Percentiles rank a stretch among this genome's conserved stretches.
phyloP scores from a whole-genome alignment of 2,888 invertebrate species.

The Pristionchus exspectatus region DNA sequence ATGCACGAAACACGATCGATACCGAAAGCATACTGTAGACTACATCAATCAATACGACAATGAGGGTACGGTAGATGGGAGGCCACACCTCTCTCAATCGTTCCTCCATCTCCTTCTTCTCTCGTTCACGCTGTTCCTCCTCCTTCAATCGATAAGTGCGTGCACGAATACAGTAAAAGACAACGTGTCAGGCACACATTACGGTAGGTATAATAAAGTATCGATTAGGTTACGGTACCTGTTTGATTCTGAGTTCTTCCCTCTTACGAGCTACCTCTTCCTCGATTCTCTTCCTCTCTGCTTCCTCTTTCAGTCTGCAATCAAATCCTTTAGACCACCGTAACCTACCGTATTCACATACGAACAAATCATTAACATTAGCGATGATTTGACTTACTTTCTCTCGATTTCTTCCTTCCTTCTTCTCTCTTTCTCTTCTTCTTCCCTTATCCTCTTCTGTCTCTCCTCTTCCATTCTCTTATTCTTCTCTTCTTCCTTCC shows the following conservation, averaged over 20 bases:
- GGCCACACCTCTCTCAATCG: conserved; percentile 31
- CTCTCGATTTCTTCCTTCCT: conserved; percentile 32
- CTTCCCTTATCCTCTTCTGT: conserved; percentile 40
- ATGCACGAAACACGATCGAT: not conserved
- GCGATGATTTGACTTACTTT: not conserved
- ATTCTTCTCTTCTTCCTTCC: conserved; percentile 36
- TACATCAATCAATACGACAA: not conserved
- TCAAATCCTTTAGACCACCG: not conserved
- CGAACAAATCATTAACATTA: not conserved
- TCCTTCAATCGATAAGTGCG: conserved; percentile 24
- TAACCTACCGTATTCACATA: not conserved
- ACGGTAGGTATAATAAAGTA: not conserved
- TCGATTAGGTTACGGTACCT: conserved; percentile 17
- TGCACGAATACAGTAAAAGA: conserved; percentile 35
- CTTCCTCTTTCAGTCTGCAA: conserved; percentile 48
- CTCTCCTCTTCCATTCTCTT: conserved; percentile 51
- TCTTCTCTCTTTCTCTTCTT: conserved; percentile 54
- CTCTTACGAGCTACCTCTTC: not conserved
- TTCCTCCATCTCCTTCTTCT: not conserved
- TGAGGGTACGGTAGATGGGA: not conserved
- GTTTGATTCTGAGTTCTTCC: conserved; percentile 7
- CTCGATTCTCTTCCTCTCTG: not conserved
- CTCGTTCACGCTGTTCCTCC: conserved; percentile 11
- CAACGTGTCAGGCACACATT: conserved; percentile 10
- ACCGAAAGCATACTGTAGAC: not conserved